phyloP scores from a whole-genome alignment of 2,797 vertebrate genomes.

The Melanotaenia parkinsoni region DNA sequence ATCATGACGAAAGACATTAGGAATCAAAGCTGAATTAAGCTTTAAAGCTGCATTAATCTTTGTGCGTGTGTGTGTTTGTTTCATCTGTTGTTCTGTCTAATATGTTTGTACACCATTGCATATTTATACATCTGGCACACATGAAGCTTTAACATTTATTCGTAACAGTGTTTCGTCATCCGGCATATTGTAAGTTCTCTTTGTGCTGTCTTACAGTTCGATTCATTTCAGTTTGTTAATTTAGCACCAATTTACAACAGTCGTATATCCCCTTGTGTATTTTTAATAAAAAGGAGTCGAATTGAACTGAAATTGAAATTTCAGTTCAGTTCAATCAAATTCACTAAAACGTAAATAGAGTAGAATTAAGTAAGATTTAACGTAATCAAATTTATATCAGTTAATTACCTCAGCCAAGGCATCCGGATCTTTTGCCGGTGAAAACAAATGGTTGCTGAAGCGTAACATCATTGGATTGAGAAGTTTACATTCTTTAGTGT shows the following conservation, averaged over 20 bases:
- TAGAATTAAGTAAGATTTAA: neutral
- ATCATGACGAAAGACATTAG: neutral
- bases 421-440: no score
- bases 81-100: neutral
- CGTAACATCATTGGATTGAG: no score
- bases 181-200: neutral
- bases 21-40: conserved; percentile 2
- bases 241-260: neutral
- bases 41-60: conserved; percentile 6
- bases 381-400: neutral
- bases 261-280: neutral
- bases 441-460: no score
- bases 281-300: neutral
- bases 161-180: neutral
- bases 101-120: conserved; percentile 5
- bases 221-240: neutral
- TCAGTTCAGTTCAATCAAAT: neutral
- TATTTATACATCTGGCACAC: conserved; percentile 7
- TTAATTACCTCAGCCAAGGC: neutral
- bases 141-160: conserved; percentile 12
- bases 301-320: neutral
- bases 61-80: neutral
- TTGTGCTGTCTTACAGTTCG: neutral
- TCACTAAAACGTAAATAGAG: no score
- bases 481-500: no score